Evolutionary conservation across 1,140 invertebrate species (phyloP), one percentile per base, ranked within the genome.

Genomic region (Drosophila burlai): DNA sequence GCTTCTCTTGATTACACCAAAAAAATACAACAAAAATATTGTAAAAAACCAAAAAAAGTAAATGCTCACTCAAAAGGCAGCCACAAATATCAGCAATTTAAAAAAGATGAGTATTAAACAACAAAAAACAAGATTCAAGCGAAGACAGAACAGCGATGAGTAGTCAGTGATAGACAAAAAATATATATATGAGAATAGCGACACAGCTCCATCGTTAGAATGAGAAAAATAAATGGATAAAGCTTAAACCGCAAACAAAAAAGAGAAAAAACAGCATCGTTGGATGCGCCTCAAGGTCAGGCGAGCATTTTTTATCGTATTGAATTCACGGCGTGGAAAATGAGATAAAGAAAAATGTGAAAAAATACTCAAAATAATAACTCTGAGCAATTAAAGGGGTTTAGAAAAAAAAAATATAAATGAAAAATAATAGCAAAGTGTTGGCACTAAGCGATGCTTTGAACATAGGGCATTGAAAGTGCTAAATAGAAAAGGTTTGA

Each of bases 231-330:
- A 76, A 45, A 34, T 34, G 31, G 46, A 67, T 29, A 43, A 60
- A 76, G 31, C 55, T 67, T 16, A 58, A 78, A 72, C 65, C 75
- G 54, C 66, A 78, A 64, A 58, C 50, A 29, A 15, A 66, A 55
- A 73, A 38, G 36, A 61, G 29, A 45, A 71, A 73, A 73, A 60
- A 43, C 42, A 36, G 34, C 45, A 73, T 50, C 67, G 69, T 59
- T 78, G 55, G 66, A 59, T 54, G 58, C 54, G 50, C 59, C 46
- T 9, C 77, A 80, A 80, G 77, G 77, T 80, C 77, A 80, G 15
- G 49, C 40, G 43, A 65, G 49, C 49, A 73, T 66, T 79, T 72
- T 55, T 65, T 62, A 49, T 71, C 55, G 67, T 72, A 60, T 73
- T 72, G 54, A 73, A 73, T 72, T 73, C 69, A 50, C 67, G 46